These are phyloP conservation scores for Hypomecis atomaria DNA, from an alignment of 2,888 invertebrate genomes.

Conservation along the genomic window DNA sequence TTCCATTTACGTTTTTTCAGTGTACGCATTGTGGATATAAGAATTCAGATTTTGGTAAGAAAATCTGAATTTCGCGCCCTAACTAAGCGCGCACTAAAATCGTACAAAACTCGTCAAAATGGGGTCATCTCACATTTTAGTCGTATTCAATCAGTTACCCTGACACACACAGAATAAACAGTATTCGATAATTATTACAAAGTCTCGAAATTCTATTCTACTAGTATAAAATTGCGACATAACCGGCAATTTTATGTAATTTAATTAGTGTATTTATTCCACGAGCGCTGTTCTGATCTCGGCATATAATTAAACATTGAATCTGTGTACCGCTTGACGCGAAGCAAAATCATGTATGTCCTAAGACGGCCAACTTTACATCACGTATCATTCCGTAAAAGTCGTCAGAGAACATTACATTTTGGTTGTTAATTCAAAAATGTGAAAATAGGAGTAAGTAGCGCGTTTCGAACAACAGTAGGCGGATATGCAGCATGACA, in stretches of 20 bases:
- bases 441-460: constrained; percentile 1
- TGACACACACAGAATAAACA: constrained; percentile 24
- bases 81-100: not conserved
- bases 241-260: constrained; percentile 19
- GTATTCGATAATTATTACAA: constrained; percentile 19
- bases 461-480: constrained; percentile 24
- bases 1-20: too few relatives aligned
- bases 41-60: too few relatives aligned
- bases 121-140: constrained; percentile 8
- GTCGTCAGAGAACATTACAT: too few relatives aligned
- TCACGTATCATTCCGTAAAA: too few relatives aligned
- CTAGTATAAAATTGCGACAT: constrained; percentile 24
- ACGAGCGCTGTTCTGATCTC: constrained; percentile 13
- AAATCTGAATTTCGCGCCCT: too few relatives aligned
- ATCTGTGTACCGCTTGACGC: not conserved
- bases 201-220: constrained; percentile 22
- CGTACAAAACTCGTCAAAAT: constrained; percentile 3
- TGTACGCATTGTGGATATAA: too few relatives aligned
- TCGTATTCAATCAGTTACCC: constrained; percentile 22
- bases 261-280: constrained; percentile 13
- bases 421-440: not conserved
- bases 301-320: constrained; percentile 5
- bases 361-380: not conserved
- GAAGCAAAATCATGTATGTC: not conserved
- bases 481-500: constrained; percentile 13